Evolutionary conservation across 2,113 vertebrate species (phyloP).

Genomic region (Trematomus loennbergii): DNA sequence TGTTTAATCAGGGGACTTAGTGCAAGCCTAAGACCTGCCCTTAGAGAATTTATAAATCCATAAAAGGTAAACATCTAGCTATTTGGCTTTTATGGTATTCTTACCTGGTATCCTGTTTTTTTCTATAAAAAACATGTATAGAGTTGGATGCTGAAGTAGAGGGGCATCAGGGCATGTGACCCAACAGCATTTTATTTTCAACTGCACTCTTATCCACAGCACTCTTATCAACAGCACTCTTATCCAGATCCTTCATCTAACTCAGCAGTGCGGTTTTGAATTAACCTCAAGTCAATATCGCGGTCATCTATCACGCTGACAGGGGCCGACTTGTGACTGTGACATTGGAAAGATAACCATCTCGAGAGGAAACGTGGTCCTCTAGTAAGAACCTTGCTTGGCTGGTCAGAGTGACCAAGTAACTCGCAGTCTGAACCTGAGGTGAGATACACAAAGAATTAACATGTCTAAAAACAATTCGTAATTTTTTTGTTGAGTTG

Average conservation of each 20-base stretch:
- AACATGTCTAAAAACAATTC: too few species aligned
- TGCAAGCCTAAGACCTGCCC: not conserved
- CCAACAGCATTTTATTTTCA: slow-evolving; percentile 67
- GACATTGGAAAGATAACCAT: slow-evolving; percentile 70
- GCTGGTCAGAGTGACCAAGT: slow-evolving; percentile 36
- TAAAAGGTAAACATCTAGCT: not conserved
- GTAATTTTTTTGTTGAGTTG: too few species aligned
- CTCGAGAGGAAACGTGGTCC: slow-evolving; percentile 56
- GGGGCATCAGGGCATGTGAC: slow-evolving; percentile 41
- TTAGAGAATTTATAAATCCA: not conserved
- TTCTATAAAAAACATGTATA: not conserved
- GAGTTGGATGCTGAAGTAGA: slow-evolving; percentile 27
- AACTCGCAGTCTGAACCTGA: slow-evolving; percentile 29
- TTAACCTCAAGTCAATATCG: slow-evolving; percentile 77
- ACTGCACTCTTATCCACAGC: slow-evolving; percentile 55
- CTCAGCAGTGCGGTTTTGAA: slow-evolving; percentile 64
- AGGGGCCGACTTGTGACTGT: slow-evolving; percentile 65
- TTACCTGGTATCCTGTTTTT: not conserved
- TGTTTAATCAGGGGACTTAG: not conserved
- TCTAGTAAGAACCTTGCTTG: slow-evolving; percentile 39
- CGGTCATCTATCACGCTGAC: slow-evolving; percentile 72
- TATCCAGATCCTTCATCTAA: slow-evolving; percentile 71
- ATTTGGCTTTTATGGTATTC: slow-evolving; percentile 8
- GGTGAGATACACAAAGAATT: slow-evolving; percentile 8
- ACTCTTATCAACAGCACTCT: slow-evolving; percentile 52